Conservation (phyloP, 2,888 invertebrate species). For the Timema podura region DNA sequence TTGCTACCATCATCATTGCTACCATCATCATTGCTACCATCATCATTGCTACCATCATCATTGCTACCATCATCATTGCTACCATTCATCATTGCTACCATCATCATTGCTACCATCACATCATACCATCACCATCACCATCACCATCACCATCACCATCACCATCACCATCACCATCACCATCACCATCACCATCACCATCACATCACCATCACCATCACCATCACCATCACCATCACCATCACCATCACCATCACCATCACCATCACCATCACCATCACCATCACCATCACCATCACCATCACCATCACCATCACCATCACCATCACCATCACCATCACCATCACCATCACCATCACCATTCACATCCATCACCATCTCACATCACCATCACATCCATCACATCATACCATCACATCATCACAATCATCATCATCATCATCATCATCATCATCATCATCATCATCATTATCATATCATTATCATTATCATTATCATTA, state of each 20-base stretch:
- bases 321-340: not conserved
- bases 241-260: not conserved
- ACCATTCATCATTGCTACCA: not conserved
- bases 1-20: not conserved
- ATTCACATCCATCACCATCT: no score
- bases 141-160: not conserved
- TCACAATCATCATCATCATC: conserved; percentile 7
- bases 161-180: not conserved
- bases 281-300: not conserved
- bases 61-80: not conserved
- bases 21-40: not conserved
- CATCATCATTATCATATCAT: not conserved
- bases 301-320: not conserved
- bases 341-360: not conserved
- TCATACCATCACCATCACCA: no score
- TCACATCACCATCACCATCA: no score
- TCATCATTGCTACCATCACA: not conserved
- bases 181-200: not conserved
- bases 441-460: conserved; percentile 8
- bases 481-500: not conserved
- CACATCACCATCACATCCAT: no score
- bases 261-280: not conserved
- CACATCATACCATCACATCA: no score
- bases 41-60: not conserved
- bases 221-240: not conserved